Conservation (phyloP, 2,113 vertebrate species). For the Pterocles orientalis region DNA sequence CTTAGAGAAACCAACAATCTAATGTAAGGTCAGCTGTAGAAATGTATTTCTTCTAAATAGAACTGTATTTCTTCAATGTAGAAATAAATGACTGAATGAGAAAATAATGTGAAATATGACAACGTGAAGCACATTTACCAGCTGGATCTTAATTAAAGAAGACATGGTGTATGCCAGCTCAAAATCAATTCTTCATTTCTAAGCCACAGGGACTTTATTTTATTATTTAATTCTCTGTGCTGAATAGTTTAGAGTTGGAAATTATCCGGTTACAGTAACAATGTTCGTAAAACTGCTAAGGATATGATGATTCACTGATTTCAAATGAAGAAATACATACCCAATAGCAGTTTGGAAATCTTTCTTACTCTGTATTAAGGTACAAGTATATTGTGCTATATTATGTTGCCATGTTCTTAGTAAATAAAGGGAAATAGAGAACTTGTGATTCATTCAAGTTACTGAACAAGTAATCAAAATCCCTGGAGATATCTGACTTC, state of each 20-base stretch:
- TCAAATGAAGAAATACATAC: background rate
- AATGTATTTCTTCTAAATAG: background rate
- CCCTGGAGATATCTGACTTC: background rate
- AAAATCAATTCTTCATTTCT: background rate
- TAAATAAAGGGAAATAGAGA: background rate
- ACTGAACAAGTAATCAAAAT: background rate
- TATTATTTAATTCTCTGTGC: background rate
- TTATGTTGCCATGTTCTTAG: background rate
- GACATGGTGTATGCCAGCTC: background rate
- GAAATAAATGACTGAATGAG: background rate
- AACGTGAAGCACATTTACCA: background rate
- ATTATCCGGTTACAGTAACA: background rate
- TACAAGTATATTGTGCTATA: background rate
- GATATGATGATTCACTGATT: background rate
- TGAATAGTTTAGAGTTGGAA: background rate
- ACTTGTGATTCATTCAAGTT: background rate
- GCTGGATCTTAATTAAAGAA: background rate
- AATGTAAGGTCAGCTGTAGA: background rate
- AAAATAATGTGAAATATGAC: background rate
- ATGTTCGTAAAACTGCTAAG: background rate
- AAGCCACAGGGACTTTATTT: background rate
- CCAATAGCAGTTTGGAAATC: background rate
- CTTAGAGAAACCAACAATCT: background rate
- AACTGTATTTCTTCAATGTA: background rate
- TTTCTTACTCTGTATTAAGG: background rate